Evolutionary conservation across 2,113 vertebrate species (phyloP), one percentile per base, ranked within the genome.

Genomic region (Brienomyrus longianalis): DNA sequence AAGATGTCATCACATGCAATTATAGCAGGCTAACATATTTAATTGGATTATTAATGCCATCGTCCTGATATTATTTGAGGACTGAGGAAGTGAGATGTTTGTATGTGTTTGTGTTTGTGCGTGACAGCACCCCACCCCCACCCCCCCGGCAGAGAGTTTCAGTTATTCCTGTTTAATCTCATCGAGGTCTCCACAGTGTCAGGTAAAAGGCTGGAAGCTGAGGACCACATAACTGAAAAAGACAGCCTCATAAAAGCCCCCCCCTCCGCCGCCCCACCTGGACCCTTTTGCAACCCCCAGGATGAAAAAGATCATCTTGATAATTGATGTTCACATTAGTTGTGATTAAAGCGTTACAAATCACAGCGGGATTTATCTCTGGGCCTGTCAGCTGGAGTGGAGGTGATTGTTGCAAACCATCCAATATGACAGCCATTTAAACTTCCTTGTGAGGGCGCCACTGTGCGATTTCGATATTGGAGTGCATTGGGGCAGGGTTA

Each of bases 41-140:
- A 90, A 90, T 89, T 59, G 90, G 85, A 77, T 86, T 86, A 39
- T 88, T 88, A 77, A 89, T 89, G 56, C 87, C 80, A 90, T 89
- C 56, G 52, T 43, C 84, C 74, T 45, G 47, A 88, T 70, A 48
- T 11, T n/a, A 27, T 19, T 27, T 89, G 23, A 27, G 59, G 59
- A 66, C 59, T 27, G 59, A 66, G 70, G 31, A 39, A 77, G 70
- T 77, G 35, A 77, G 70, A 39, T 19, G 31, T 77, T 31, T 17
- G 70, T 17, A 17, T 77, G 70, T 77, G 70, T 39, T 35, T 35
- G 5, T 74, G 70, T 17, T n/a, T 66, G 9, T 66, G 9, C 27
- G 5, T 77, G 31, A 4, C 66, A 35, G 56, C 5, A 7, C 8
- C 6, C 23, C 6, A 7, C 21, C 23, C 6, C 23, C 1, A 7